Conservation (phyloP, 2,888 invertebrate species). For the Platycnemis pennipes region DNA sequence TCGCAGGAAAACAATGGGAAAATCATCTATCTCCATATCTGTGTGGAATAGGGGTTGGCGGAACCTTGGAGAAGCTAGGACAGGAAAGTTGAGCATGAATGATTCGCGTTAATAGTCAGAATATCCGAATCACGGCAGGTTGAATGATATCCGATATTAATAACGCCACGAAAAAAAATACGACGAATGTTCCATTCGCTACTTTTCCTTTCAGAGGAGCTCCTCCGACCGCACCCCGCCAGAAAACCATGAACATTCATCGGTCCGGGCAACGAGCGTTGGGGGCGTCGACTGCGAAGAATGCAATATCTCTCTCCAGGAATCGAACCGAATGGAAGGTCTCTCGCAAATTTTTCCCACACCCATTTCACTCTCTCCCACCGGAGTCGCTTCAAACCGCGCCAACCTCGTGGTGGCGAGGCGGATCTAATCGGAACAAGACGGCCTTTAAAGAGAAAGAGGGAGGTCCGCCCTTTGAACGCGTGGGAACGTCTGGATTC, state of each 20-base stretch:
- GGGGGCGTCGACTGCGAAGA: not conserved
- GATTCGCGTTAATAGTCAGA: not conserved
- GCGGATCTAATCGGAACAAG: conserved; percentile 34
- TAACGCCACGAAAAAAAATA: not conserved
- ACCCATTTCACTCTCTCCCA: not conserved
- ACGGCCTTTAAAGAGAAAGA: conserved; percentile 15
- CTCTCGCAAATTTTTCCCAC: not conserved
- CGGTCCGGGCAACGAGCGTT: not conserved
- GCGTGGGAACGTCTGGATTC: conserved; percentile 2
- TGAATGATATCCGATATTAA: not conserved
- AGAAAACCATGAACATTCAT: not conserved
- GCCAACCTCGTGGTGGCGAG: not conserved
- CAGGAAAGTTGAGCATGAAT: not conserved
- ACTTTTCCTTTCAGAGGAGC: not conserved
- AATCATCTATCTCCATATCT: too few relatives aligned
- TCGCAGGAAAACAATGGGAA: not conserved
- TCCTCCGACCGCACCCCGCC: not conserved
- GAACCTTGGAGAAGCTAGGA: not conserved
- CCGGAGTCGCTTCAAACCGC: too few relatives aligned
- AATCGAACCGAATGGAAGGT: conserved; percentile 1
- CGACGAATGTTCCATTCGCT: not conserved
- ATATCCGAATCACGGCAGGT: not conserved
- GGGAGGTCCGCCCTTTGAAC: not conserved
- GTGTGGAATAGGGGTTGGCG: not conserved
- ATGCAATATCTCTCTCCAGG: not conserved